Conservation (phyloP, 2,113 vertebrate species). For the Callaeas wilsoni region DNA sequence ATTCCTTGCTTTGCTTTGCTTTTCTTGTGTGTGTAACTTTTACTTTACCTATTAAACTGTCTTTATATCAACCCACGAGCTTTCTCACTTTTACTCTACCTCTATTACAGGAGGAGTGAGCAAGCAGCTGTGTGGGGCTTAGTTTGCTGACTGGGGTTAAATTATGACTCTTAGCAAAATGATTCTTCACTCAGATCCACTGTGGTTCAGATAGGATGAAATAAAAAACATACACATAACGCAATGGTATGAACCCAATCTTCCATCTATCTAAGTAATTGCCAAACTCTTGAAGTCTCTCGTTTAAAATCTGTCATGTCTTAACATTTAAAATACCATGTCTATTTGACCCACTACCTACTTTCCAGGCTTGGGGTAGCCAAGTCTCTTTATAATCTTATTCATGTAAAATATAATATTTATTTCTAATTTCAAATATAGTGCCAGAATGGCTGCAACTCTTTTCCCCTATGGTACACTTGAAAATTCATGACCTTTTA, state of each 20-base stretch:
- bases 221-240: neutral
- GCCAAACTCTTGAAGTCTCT: neutral
- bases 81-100: neutral
- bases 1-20: neutral
- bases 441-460: neutral
- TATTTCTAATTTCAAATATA: neutral
- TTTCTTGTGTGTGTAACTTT: neutral
- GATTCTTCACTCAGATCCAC: neutral
- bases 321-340: neutral
- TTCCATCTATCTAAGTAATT: neutral
- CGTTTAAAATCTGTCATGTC: neutral
- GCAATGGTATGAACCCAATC: neutral
- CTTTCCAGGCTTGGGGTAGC: neutral
- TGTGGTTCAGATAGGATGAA: neutral
- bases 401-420: neutral
- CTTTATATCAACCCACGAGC: neutral
- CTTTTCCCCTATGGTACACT: neutral
- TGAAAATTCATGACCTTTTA: constrained; percentile 43
- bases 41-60: neutral
- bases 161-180: neutral
- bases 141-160: neutral
- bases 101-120: neutral
- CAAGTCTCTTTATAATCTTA: neutral
- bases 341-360: neutral
- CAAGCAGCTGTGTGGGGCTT: neutral